Conservation (phyloP, 2,888 invertebrate species). For the Stictocephala bisonia region DNA sequence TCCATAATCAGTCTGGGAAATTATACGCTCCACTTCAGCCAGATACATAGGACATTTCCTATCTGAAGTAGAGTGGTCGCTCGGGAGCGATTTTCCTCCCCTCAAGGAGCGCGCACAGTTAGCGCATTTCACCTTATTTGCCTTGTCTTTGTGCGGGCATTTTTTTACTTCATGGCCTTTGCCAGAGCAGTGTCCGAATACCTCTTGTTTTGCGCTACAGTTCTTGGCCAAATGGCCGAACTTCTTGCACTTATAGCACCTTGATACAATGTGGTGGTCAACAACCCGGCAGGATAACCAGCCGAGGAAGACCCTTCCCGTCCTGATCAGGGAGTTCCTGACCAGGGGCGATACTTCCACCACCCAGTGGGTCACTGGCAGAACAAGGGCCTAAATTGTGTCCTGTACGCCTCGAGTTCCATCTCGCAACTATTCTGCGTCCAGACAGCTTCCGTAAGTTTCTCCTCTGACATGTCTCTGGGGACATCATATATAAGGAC, state of each 20-base stretch:
- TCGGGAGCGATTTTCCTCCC: too few relatives aligned
- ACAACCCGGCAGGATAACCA: constrained; percentile 47
- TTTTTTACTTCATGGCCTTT: too few relatives aligned
- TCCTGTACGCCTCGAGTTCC: not conserved
- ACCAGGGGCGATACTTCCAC: not conserved
- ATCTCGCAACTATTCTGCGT: not conserved
- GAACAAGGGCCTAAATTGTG: not conserved
- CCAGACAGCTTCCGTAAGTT: not conserved
- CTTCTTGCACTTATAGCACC: constrained; percentile 55
- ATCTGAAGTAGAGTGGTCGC: too few relatives aligned
- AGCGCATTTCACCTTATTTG: too few relatives aligned
- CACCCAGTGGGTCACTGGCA: not conserved
- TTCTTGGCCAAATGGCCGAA: too few relatives aligned
- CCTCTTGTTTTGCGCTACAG: too few relatives aligned
- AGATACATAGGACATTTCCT: too few relatives aligned
- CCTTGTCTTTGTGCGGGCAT: too few relatives aligned
- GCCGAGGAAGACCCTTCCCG: constrained; percentile 44
- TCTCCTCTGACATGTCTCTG: not conserved
- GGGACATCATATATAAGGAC: not conserved
- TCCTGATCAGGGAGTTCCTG: not conserved
- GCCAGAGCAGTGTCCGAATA: too few relatives aligned
- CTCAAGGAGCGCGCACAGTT: too few relatives aligned
- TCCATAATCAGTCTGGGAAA: too few relatives aligned
- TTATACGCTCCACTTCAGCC: too few relatives aligned
- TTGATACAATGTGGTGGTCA: constrained; percentile 45